Conservation (phyloP, 2,888 invertebrate species). For the Malthinus seriepunctatus region DNA sequence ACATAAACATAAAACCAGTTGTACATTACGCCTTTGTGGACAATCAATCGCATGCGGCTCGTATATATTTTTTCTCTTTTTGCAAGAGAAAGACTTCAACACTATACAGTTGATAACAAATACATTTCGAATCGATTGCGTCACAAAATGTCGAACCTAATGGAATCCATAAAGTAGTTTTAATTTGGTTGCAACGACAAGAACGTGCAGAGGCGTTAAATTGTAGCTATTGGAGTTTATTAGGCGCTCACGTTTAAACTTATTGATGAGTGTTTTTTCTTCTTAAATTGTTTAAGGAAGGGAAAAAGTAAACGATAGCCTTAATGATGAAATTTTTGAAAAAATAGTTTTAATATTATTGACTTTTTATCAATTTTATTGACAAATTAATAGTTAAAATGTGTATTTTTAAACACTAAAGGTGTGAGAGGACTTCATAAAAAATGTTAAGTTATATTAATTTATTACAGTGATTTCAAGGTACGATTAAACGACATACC, state of each 20-base stretch:
- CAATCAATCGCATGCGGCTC: slow-evolving; percentile 38
- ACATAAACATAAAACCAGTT: not conserved
- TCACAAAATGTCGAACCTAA: slow-evolving; percentile 48
- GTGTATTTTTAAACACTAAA: slow-evolving; percentile 3
- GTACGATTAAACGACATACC: not conserved
- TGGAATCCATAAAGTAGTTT: slow-evolving; percentile 50
- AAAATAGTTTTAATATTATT: slow-evolving; percentile 4
- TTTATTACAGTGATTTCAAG: slow-evolving; percentile 4
- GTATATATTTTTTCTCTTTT: slow-evolving; percentile 1
- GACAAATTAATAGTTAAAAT: slow-evolving; percentile 2
- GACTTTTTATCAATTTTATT: slow-evolving; percentile 5
- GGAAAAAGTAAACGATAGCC: not conserved
- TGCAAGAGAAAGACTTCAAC: slow-evolving; percentile 4
- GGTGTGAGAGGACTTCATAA: not conserved
- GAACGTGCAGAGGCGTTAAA: slow-evolving; percentile 43
- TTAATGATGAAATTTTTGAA: not conserved
- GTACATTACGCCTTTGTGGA: slow-evolving; percentile 1
- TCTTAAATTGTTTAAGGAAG: not conserved
- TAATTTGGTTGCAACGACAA: slow-evolving; percentile 47
- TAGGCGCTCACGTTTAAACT: slow-evolving; percentile 24
- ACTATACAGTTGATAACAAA: slow-evolving; percentile 40
- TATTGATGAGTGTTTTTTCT: slow-evolving; percentile 14
- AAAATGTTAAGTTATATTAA: slow-evolving; percentile 3
- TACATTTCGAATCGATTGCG: slow-evolving; percentile 41
- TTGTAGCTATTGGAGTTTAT: slow-evolving; percentile 38